Evolutionary conservation across 2,113 vertebrate genomes (phyloP).

Genomic region (Notothenia rossii): DNA sequence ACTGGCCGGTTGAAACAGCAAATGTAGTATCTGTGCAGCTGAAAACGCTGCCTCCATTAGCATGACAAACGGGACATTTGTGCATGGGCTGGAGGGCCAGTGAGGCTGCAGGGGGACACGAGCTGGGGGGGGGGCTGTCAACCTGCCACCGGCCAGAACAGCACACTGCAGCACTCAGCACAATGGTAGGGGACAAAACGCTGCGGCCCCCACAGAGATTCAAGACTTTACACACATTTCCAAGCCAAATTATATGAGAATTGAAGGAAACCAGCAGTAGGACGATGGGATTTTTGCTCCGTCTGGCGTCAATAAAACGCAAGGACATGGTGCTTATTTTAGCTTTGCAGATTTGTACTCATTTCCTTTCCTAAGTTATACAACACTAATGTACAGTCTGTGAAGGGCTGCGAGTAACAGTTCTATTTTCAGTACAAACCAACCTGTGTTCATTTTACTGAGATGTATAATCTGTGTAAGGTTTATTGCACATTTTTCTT

Average conservation of each 20-base stretch:
- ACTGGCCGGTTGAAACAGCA: slow-evolving; percentile 59
- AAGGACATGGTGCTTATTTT: not conserved
- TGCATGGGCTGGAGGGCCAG: slow-evolving; percentile 28
- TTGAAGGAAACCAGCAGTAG: not conserved
- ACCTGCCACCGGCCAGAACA: not conserved
- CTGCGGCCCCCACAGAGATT: not conserved
- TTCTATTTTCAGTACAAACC: not conserved
- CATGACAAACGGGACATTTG: slow-evolving; percentile 72
- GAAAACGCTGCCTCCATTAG: slow-evolving; percentile 61
- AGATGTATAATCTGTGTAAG: not conserved
- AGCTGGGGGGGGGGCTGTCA: slow-evolving; percentile 21
- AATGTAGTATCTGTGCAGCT: slow-evolving; percentile 61
- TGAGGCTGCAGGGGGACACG: slow-evolving; percentile 17
- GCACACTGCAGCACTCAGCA: slow-evolving; percentile 2
- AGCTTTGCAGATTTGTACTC: not conserved
- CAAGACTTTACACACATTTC: not conserved
- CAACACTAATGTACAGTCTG: not conserved
- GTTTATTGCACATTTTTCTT: not conserved
- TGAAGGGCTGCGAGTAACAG: not conserved
- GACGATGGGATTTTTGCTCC: not conserved
- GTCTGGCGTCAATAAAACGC: slow-evolving; percentile 8
- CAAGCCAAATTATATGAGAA: slow-evolving; percentile 7
- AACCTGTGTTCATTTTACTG: not conserved
- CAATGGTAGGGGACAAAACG: slow-evolving; percentile 24
- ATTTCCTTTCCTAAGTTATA: not conserved